Conservation (phyloP, 1,140 invertebrate genomes). For the Drosophila biarmipes region DNA sequence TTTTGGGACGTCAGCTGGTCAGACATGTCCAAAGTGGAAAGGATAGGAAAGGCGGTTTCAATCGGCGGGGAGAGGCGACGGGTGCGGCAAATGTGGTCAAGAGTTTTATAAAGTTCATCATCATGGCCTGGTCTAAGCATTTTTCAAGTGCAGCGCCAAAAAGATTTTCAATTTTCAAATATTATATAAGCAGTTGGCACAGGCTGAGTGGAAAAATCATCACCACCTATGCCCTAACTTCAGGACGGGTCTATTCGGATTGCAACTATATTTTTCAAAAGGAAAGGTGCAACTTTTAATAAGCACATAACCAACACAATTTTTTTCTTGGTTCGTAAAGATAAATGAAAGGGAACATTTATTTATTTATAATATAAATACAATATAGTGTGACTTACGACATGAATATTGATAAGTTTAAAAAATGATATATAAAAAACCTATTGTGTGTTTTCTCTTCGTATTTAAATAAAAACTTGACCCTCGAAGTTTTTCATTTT, state of each 20-base stretch:
- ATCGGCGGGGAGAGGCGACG: neutral
- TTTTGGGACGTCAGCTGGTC: constrained; percentile 67
- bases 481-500: too few species aligned
- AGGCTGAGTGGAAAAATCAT: constrained; percentile 52
- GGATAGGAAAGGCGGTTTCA: neutral
- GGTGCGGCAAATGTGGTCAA: constrained; percentile 77
- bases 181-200: constrained; percentile 70
- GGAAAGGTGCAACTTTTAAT: too few species aligned
- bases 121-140: constrained; percentile 71
- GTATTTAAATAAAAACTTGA: too few species aligned
- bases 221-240: constrained; percentile 19
- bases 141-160: constrained; percentile 77
- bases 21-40: constrained; percentile 69
- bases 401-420: too few species aligned
- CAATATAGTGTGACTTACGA: too few species aligned
- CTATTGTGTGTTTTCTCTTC: too few species aligned
- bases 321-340: too few species aligned
- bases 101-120: constrained; percentile 81
- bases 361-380: too few species aligned
- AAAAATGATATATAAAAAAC: too few species aligned
- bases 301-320: too few species aligned
- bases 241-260: neutral
- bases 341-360: too few species aligned
- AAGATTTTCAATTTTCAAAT: constrained; percentile 82
- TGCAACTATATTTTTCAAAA: too few species aligned